phyloP scores from a whole-genome alignment of 92 coral and sea anemone genomes.

The Ricordea florida region DNA sequence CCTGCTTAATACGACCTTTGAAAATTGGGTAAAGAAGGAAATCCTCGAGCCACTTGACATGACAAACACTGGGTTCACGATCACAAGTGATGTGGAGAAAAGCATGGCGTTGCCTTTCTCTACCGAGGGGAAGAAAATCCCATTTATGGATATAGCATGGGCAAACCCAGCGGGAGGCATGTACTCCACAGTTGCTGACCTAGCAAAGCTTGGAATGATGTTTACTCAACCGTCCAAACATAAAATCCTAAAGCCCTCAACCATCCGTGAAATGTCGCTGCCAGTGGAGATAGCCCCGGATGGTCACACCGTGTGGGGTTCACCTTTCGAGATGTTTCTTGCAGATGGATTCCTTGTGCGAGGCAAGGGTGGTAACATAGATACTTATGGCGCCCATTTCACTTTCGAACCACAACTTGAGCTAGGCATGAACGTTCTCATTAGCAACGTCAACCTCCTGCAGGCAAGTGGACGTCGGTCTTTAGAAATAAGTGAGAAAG shows the following conservation, averaged over 20 bases:
- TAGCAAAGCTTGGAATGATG: constrained; percentile 24
- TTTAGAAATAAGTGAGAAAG: constrained; percentile 3
- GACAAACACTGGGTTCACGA: constrained; percentile 5
- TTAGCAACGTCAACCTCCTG: not conserved
- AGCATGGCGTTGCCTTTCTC: constrained; percentile 13
- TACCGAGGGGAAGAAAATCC: not conserved
- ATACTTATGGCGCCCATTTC: constrained; percentile 25
- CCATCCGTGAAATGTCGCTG: constrained; percentile 5
- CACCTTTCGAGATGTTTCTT: constrained; percentile 3
- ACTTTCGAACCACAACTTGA: constrained; percentile 44
- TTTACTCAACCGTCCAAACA: constrained; percentile 10
- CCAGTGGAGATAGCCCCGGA: constrained; percentile 16
- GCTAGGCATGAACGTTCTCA: constrained; percentile 50
- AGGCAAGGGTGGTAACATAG: constrained; percentile 60
- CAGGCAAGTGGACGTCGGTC: not conserved
- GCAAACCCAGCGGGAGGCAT: constrained; percentile 13
- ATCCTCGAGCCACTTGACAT: constrained; percentile 20
- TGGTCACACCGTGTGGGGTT: constrained; percentile 25
- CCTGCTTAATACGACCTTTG: constrained; percentile 24
- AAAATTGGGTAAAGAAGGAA: not conserved
- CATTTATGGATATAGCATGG: not conserved
- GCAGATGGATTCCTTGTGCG: constrained; percentile 38
- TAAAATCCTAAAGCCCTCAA: not conserved
- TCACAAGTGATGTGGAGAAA: not conserved
- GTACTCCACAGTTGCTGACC: constrained; percentile 15